Conservation (phyloP, 1,140 invertebrate species). For the Acarapis woodi region DNA sequence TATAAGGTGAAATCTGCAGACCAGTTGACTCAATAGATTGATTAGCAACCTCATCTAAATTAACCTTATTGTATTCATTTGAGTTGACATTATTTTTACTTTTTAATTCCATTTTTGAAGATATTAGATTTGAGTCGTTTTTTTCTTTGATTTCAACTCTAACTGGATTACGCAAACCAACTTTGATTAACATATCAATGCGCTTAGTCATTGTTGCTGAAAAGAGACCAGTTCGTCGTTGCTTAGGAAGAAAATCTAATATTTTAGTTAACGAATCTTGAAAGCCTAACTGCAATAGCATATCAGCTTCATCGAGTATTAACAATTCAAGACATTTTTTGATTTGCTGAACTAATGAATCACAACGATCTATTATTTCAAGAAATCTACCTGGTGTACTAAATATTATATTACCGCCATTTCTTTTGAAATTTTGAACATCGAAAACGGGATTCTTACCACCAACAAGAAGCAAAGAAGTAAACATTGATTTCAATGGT, state of each 20-base stretch:
- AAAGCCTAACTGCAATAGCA: slow-evolving; percentile 72
- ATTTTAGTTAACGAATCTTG: slow-evolving; percentile 54
- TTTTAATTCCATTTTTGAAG: background rate
- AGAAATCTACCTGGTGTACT: slow-evolving; percentile 73
- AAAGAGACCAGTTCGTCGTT: slow-evolving; percentile 79
- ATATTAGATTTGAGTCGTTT: slow-evolving; percentile 9
- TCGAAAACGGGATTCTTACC: slow-evolving; percentile 39
- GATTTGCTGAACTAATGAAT: slow-evolving; percentile 1
- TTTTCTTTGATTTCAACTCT: slow-evolving; percentile 68
- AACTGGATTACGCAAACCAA: slow-evolving; percentile 79
- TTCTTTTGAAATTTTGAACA: slow-evolving; percentile 28
- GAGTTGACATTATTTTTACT: too few species aligned
- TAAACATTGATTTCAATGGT: slow-evolving; percentile 18
- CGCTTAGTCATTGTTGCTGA: slow-evolving; percentile 95
- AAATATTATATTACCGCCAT: slow-evolving; percentile 56
- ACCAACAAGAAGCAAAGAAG: slow-evolving; percentile 36
- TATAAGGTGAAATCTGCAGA: slow-evolving; percentile 9
- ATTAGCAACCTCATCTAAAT: background rate
- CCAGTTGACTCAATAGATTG: background rate
- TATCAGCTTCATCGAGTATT: slow-evolving; percentile 87
- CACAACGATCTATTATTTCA: slow-evolving; percentile 31
- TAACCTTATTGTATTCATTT: background rate
- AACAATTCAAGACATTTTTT: slow-evolving; percentile 39
- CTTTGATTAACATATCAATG: slow-evolving; percentile 59
- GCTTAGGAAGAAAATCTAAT: slow-evolving; percentile 60